These are phyloP conservation scores for Phrynocephalus vlangalii DNA, from an alignment of 2,797 vertebrate species.

Conservation along the genomic window DNA sequence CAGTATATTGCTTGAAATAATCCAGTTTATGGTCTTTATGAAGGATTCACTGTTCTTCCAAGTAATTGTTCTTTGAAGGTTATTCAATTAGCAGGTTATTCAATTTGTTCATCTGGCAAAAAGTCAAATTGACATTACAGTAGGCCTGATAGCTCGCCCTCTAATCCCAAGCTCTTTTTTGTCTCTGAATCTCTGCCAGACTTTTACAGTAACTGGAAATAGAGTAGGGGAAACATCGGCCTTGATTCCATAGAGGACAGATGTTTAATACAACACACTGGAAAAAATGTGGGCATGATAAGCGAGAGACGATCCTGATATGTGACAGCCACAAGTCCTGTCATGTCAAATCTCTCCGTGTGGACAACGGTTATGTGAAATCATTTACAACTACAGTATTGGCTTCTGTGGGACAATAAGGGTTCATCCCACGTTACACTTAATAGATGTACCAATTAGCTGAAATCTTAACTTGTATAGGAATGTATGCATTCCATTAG, in stretches of 20 bases:
- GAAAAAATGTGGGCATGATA: neutral
- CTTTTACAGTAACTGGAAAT: neutral
- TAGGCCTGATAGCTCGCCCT: neutral
- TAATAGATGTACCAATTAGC: neutral
- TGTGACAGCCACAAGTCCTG: neutral
- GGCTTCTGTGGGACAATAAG: neutral
- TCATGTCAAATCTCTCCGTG: neutral
- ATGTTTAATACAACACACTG: neutral
- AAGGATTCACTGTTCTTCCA: neutral
- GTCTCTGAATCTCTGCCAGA: neutral
- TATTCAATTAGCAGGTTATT: neutral
- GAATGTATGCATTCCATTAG: conserved; percentile 24
- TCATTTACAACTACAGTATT: neutral
- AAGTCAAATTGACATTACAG: conserved; percentile 1
- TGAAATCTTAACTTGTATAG: neutral
- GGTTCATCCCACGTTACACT: neutral
- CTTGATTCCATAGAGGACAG: neutral
- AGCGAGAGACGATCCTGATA: too few relatives aligned
- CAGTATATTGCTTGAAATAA: neutral
- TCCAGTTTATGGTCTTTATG: neutral
- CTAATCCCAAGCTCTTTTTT: neutral
- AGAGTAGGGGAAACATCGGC: neutral
- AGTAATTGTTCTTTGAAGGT: neutral
- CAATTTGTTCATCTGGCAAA: neutral
- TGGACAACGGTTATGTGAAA: neutral